Evolutionary conservation across 2,113 vertebrate species (phyloP).

Genomic region (Fulmarus glacialis): DNA sequence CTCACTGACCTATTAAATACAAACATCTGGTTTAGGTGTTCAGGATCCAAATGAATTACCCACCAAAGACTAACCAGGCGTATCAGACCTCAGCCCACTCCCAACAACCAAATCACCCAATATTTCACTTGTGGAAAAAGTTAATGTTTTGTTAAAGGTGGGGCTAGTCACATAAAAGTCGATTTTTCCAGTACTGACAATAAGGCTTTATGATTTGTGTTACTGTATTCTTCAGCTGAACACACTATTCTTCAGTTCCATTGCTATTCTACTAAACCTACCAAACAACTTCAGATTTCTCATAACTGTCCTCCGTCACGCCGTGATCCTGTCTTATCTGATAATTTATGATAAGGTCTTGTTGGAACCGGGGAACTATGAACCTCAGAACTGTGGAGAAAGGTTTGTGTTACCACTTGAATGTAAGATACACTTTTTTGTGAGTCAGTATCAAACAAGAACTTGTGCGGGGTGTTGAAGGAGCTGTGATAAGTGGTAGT

Average conservation of each 20-base stretch:
- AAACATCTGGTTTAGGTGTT: slow-evolving; percentile 69
- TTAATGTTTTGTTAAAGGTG: slow-evolving; percentile 33
- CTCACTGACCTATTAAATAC: slow-evolving; percentile 63
- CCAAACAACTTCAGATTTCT: not conserved
- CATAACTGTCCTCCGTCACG: not conserved
- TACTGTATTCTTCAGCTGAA: not conserved
- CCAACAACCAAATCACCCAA: slow-evolving; percentile 37
- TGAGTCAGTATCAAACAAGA: not conserved
- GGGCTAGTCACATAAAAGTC: not conserved
- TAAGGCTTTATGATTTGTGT: slow-evolving; percentile 27
- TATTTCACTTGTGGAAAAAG: slow-evolving; percentile 48
- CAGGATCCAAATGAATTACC: slow-evolving; percentile 61
- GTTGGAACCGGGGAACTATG: not conserved
- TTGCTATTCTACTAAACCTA: not conserved
- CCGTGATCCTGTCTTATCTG: not conserved
- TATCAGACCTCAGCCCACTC: slow-evolving; percentile 22
- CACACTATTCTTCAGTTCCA: too few relatives aligned
- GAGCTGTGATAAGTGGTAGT: not conserved
- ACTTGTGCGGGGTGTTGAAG: not conserved
- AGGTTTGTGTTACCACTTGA: not conserved
- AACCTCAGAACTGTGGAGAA: not conserved
- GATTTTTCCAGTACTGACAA: slow-evolving; percentile 42
- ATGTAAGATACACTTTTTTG: not conserved
- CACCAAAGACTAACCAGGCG: slow-evolving; percentile 48
- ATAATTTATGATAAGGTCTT: not conserved